A percentile compares a stretch with the other conserved stretches of the same genome.
Evolutionary conservation across 1,140 invertebrate genomes (phyloP).

Genomic region (Mya arenaria): DNA sequence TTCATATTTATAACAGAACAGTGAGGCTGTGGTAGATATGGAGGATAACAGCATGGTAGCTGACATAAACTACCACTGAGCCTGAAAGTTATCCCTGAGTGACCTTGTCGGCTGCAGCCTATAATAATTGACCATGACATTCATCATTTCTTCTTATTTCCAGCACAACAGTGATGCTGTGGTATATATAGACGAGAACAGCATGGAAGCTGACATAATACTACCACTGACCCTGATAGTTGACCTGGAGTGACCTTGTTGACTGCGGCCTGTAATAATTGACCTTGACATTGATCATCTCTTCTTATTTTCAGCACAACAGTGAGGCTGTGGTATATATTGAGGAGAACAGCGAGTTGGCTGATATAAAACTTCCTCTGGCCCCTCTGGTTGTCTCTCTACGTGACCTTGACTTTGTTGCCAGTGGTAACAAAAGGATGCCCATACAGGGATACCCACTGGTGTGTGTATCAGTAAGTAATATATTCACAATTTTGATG

Average conservation of each 20-base stretch:
- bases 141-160: too few relatives aligned
- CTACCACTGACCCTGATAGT: slow-evolving; percentile 78
- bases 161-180: slow-evolving; percentile 75
- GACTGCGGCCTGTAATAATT: background rate
- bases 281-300: background rate
- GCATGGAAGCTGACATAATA: slow-evolving; percentile 78
- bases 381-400: slow-evolving; percentile 79
- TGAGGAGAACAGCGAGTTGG: slow-evolving; percentile 77
- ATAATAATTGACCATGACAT: too few relatives aligned
- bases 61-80: too few relatives aligned
- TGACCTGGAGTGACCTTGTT: slow-evolving; percentile 57
- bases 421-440: slow-evolving; percentile 43
- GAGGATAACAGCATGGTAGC: too few relatives aligned
- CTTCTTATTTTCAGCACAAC: slow-evolving; percentile 63
- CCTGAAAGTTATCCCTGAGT: too few relatives aligned
- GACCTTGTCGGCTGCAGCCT: too few relatives aligned
- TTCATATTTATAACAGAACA: too few relatives aligned
- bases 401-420: slow-evolving; percentile 75
- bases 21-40: too few relatives aligned
- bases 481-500: too few relatives aligned
- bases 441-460: slow-evolving; percentile 80
- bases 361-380: slow-evolving; percentile 79
- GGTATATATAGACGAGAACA: slow-evolving; percentile 79
- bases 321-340: slow-evolving; percentile 78
- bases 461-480: slow-evolving; percentile 81